Conservation (phyloP, 2,113 vertebrate species). For the Pachycephala philippinensis region DNA sequence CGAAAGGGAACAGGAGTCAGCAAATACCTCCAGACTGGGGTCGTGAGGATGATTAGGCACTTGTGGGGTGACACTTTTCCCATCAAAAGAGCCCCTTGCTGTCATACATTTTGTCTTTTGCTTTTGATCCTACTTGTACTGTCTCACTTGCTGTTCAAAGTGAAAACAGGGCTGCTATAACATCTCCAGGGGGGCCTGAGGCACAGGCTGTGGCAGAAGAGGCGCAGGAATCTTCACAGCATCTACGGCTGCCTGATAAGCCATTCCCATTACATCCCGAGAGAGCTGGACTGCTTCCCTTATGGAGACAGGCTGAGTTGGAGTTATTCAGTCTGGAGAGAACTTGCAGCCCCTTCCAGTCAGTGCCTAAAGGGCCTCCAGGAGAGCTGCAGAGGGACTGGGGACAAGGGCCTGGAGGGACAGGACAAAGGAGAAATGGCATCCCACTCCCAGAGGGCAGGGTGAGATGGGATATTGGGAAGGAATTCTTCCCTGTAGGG, state of each 20-base stretch:
- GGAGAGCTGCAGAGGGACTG: not conserved
- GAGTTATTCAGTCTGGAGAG: not conserved
- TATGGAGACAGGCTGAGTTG: not conserved
- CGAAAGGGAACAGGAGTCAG: not conserved
- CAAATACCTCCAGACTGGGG: not conserved
- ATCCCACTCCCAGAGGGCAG: not conserved
- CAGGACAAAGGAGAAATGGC: not conserved
- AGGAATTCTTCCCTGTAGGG: not conserved
- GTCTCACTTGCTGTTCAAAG: not conserved
- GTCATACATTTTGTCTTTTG: not conserved
- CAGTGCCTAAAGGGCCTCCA: not conserved
- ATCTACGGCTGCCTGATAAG: not conserved
- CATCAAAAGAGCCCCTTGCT: not conserved
- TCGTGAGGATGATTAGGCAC: not conserved
- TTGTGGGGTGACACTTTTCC: not conserved
- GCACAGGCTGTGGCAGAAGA: not conserved
- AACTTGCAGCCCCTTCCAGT: not conserved
- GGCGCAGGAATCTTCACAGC: accelerated
- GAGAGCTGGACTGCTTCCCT: not conserved
- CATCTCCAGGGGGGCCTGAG: not conserved
- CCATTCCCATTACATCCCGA: too few species aligned
- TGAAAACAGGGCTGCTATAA: not conserved
- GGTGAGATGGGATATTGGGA: not conserved
- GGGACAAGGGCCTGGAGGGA: not conserved
- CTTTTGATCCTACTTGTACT: not conserved